These are phyloP conservation scores for Glaucidium brasilianum DNA, from an alignment of 2,113 vertebrate species.

Conservation along the genomic window DNA sequence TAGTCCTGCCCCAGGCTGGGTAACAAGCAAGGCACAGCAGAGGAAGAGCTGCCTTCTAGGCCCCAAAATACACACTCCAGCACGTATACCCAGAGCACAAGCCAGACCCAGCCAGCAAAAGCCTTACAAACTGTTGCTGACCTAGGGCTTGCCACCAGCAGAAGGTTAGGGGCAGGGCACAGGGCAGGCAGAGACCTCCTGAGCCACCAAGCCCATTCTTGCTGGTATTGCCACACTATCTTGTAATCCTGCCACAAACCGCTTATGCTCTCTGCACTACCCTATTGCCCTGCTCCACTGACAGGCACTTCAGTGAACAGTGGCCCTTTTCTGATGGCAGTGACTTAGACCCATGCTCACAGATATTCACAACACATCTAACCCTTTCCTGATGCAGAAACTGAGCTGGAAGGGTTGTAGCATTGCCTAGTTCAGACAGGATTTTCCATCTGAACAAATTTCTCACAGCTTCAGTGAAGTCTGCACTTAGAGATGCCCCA, in stretches of 20 bases:
- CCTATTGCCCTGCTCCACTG: background rate
- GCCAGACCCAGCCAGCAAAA: background rate
- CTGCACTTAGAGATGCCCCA: background rate
- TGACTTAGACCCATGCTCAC: rapidly evolving
- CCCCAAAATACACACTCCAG: background rate
- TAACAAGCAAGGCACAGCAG: background rate
- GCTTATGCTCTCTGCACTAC: background rate
- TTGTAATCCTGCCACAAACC: background rate
- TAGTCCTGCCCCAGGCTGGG: background rate
- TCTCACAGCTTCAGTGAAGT: background rate
- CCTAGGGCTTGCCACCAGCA: background rate
- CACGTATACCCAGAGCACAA: background rate
- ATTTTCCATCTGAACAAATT: background rate
- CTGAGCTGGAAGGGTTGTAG: background rate
- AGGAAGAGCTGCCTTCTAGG: background rate
- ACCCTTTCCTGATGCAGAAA: background rate
- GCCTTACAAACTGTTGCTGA: background rate
- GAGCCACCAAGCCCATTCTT: background rate
- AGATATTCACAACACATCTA: background rate
- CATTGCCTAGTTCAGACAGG: background rate
- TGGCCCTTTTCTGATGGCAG: background rate
- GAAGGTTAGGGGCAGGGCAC: background rate
- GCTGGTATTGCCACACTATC: background rate
- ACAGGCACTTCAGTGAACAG: background rate
- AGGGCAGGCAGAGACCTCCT: background rate